phyloP scores from a whole-genome alignment of 1,140 invertebrate genomes.

The Drosophila busckii region DNA sequence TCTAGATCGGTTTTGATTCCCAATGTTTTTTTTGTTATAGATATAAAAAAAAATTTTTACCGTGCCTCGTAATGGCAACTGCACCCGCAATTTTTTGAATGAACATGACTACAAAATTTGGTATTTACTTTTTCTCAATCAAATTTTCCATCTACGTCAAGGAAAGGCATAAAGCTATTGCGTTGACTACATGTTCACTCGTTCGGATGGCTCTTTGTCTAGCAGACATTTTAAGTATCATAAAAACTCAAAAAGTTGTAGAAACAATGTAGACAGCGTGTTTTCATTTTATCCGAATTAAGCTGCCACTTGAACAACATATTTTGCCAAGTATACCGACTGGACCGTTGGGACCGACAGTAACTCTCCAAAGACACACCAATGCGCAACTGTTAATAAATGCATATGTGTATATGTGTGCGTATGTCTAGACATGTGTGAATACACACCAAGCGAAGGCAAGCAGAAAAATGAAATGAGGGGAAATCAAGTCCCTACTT shows the following conservation, averaged over 20 bases:
- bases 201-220: conserved; percentile 70
- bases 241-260: conserved; percentile 78
- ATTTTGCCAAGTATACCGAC: conserved; percentile 51
- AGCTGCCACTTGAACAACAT: conserved; percentile 77
- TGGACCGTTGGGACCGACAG: conserved; percentile 52
- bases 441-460: not conserved
- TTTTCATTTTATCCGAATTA: conserved; percentile 79
- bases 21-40: no score
- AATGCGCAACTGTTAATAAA: conserved; percentile 20
- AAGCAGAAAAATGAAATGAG: conserved; percentile 7
- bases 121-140: no score
- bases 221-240: conserved; percentile 74
- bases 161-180: conserved; percentile 11
- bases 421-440: conserved; percentile 18
- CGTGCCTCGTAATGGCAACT: no score
- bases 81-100: no score
- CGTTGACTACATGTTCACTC: conserved; percentile 51
- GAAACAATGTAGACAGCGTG: conserved; percentile 78
- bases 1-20: no score
- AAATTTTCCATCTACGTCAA: conserved; percentile 2
- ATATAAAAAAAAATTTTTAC: no score
- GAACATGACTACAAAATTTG: no score
- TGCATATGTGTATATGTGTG: conserved; percentile 5
- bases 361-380: conserved; percentile 40
- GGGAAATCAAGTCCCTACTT: no score